Evolutionary conservation across 2,797 vertebrate genomes (phyloP).

Genomic region (Loris lydekkerianus): DNA sequence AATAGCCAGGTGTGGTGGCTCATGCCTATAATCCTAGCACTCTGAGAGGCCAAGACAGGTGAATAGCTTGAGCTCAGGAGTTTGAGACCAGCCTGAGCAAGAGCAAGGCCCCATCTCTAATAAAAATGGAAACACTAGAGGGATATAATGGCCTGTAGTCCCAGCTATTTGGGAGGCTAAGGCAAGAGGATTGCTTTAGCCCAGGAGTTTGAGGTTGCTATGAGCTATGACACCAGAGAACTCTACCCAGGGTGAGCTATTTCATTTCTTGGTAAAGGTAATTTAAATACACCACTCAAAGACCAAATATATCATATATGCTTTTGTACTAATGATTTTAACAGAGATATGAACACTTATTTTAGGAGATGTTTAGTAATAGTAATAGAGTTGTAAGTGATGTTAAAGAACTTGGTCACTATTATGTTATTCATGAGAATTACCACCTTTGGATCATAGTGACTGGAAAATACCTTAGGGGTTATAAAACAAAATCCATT

Average conservation of each 20-base stretch:
- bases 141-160: no score
- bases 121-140: no score
- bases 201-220: no score
- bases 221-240: no score
- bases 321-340: constrained; percentile 15
- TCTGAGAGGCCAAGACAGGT: no score
- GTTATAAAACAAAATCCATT: constrained; percentile 41
- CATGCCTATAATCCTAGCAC: no score
- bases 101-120: no score
- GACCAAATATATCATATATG: constrained; percentile 20
- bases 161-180: no score
- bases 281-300: constrained; percentile 53
- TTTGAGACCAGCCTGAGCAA: no score
- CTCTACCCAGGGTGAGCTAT: background rate
- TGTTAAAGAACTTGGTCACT: constrained; percentile 11
- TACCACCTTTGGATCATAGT: background rate
- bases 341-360: background rate
- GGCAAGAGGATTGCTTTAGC: no score
- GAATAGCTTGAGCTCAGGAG: no score
- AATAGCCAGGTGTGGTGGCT: no score
- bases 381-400: background rate
- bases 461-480: constrained; percentile 5
- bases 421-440: constrained; percentile 55
- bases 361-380: background rate
- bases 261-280: constrained; percentile 39